These are phyloP conservation scores for Melipona beecheii DNA, from an alignment of 2,888 invertebrate genomes.

Conservation along the genomic window DNA sequence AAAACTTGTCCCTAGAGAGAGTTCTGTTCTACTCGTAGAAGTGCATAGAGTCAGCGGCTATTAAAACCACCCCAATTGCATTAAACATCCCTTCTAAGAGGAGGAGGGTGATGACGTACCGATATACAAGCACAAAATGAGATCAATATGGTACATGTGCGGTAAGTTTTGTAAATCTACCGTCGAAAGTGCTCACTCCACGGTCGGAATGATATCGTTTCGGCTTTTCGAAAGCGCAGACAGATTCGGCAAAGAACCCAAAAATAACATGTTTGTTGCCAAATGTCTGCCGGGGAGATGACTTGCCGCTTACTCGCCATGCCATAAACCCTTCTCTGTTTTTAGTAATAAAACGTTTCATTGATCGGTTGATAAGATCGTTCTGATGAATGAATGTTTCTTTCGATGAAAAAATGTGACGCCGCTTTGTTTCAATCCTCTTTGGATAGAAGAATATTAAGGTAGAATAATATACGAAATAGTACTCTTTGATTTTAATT, in stretches of 20 bases:
- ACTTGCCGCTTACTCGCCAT: constrained; percentile 40
- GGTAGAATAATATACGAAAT: background rate
- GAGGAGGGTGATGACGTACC: constrained; percentile 48
- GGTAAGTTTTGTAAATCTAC: constrained; percentile 2
- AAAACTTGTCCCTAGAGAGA: background rate
- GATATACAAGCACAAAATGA: constrained; percentile 49
- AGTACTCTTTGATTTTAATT: background rate
- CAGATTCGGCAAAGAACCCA: constrained; percentile 33
- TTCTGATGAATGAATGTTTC: background rate
- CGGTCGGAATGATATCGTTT: constrained; percentile 1
- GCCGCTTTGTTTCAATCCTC: background rate
- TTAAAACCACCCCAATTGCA: constrained; percentile 67
- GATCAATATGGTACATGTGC: constrained; percentile 61
- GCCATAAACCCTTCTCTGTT: background rate
- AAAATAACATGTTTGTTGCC: constrained; percentile 63
- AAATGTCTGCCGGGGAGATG: constrained; percentile 42
- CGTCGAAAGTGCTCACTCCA: background rate
- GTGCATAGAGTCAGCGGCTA: constrained; percentile 36
- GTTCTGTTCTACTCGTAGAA: background rate
- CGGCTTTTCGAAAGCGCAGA: constrained; percentile 31
- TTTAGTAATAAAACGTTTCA: constrained; percentile 21
- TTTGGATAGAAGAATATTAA: background rate
- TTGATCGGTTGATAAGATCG: constrained; percentile 27
- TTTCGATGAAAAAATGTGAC: background rate
- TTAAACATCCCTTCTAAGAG: constrained; percentile 53